Evolutionary conservation across 1,140 invertebrate species (phyloP), one percentile per base, ranked within the genome.

Genomic region (Drosophila nannoptera): DNA sequence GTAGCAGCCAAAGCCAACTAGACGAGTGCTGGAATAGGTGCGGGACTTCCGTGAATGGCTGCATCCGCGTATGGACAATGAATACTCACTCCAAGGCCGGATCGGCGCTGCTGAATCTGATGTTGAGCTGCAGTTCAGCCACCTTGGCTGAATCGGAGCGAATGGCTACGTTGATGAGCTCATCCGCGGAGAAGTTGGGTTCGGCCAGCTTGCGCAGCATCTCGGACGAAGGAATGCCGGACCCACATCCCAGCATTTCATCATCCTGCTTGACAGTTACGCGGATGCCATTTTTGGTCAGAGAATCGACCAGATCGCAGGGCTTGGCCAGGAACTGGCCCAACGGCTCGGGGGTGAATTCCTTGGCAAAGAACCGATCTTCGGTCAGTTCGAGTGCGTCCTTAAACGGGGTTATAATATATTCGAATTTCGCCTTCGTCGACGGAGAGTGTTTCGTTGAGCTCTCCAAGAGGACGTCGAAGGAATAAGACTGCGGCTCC

Each of bases 31-130:
- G n/a, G 8, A 9, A 31, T 9, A 29, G 4, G 4, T 11, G 2
- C 4, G 4, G 14, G 4, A 22, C 22, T 22, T 22, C 22, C 22
- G 3, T 22, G 22, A 22, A 3, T 22, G 22, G 1, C 22, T 22
- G 22, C 22, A 22, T 22, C 22, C 3, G 3, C 22, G 2, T 7
- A 3, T 6, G 0, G 2, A 0, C 0, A 9, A 1, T 1, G 5
- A 35, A 11, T 8, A 67, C 81, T 68, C 38, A 83, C 80, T 83
- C 66, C 0, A 83, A 9, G 42, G 76, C 59, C 0, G 80, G 68
- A 55, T 75, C 61, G 0, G 6, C 7, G 0, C 64, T 48, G 16
- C 48, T 46, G 2, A 83, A 7, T 16, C 62, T 70, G 3, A 83
- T 11, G 0, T 64, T 59, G 0, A 83, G 22, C n/a, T 67, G 42